Evolutionary conservation across 2,888 invertebrate species (phyloP), one percentile per base, ranked within the genome.

Genomic region (Meteorus colon): DNA sequence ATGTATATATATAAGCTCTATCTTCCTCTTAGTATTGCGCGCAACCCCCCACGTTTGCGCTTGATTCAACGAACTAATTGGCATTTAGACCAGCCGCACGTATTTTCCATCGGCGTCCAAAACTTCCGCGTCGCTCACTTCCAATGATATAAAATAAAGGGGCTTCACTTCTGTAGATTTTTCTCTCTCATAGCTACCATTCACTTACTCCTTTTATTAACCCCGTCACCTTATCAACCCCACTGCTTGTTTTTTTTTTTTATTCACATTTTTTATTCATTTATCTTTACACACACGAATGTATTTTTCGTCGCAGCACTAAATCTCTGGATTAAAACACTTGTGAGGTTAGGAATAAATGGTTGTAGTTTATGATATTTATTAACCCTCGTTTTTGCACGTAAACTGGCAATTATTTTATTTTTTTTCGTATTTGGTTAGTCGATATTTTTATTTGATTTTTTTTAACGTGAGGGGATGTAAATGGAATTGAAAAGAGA

Each of bases 21-120:
- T 41, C 48, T 67, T 24, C 27, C 45, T 67, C 45, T 45, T 45
- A 45, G 45, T 48, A 29, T 48, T 48, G 16, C 27, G 27, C 24
- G 14, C 79, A 75, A 41, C 59, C 45, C 65, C 62, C 75, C 75
- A 34, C 74, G 66, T 80, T 81, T 77, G 81, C 81, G 78, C 82
- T 82, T 82, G 83, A 83, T 83, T 83, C 83, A 83, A 80, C 83
- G 81, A 83, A 81, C 83, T 83, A 84, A 84, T 84, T 84, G 84
- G 83, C 83, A 83, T 84, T 83, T 83, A 84, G 79, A 81, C 82
- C 79, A 77, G 80, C 79, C 62, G 19, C 55, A 70, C 65, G 55
- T 73, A 70, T 68, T 78, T 76, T 59, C 27, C 80, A 80, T 80
- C 81, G 81, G 78, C 80, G 81, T 80, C 81, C 81, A 81, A 77